Base-by-base conservation (phyloP, 2,888 invertebrate species). In the Lepidocyrtinus sp. region DNA sequence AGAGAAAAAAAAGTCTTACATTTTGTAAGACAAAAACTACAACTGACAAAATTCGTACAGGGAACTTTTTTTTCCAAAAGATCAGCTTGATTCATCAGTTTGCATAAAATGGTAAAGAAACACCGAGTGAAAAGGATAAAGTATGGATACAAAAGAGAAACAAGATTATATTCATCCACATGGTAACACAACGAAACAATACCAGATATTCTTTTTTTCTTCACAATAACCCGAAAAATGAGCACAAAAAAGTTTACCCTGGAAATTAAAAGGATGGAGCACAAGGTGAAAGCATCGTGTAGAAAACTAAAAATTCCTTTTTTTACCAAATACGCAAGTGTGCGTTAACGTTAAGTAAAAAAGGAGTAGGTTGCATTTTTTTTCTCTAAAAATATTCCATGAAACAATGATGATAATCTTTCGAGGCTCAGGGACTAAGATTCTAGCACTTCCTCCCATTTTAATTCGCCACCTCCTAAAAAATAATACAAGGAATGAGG, bases 351-450 rank as follows among this genome's bases (percentile, higher is more conserved):
- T 63, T 24, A 15, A 46, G n/a, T 36, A 36, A 59, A 59, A 19
- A 59, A 21, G 59, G 36, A 36, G 36, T 36, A 36, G 7, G 7
- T 36, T 12, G n/a, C 36, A 5, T 36, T 12, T 12, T 36, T 12
- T 22, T 59, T 59, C 22, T 21, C 21, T 19, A 22, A 19, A 59
- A 59, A 59, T 15, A 21, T 36, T 36, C 36, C 36, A 59, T 59
- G 59, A 59, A 59, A 69, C 65, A 59, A 71, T 71, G 62, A 65
- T 71, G 64, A 76, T 71, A 71, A 76, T 71, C 63, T 70, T 69
- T 62, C 46, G 21, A 76, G 36, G 36, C 36, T 36, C 12, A 21
- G 59, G 22, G 59, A 59, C 59, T 59, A 59, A 59, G 59, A 59
- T 59, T 59, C 59, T 59, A 21, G 59, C 59, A 59, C 59, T 59